phyloP scores from a whole-genome alignment of 2,888 invertebrate species.

The Brassicogethes aeneus region DNA sequence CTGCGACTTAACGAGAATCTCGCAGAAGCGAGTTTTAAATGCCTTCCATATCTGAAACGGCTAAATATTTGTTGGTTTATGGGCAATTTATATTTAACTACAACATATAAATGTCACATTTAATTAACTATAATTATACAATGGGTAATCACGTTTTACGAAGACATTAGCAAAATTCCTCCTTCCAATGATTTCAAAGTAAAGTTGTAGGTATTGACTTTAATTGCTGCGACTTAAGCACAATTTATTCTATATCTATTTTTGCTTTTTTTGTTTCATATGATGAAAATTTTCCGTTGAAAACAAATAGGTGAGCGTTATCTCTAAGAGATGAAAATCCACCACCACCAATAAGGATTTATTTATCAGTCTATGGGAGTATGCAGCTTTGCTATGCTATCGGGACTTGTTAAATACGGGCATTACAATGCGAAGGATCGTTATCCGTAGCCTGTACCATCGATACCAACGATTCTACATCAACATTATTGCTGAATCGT shows the following conservation, averaged over 20 bases:
- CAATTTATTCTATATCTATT: no score
- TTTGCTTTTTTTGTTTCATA: no score
- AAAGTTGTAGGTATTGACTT: no score
- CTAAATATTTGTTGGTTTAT: constrained; percentile 1
- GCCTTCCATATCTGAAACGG: background rate
- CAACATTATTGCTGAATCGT: constrained; percentile 42
- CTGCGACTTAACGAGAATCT: no score
- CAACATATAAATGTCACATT: background rate
- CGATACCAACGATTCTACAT: constrained; percentile 40
- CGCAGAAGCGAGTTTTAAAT: background rate
- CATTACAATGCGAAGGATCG: constrained; percentile 42
- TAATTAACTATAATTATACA: constrained; percentile 2
- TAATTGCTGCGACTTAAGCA: no score
- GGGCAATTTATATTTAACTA: background rate
- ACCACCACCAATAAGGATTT: constrained; percentile 36
- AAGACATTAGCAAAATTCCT: no score
- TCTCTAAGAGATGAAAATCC: constrained; percentile 32
- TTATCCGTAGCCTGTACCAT: constrained; percentile 39
- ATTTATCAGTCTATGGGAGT: constrained; percentile 32
- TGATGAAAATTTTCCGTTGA: no score
- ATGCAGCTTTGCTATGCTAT: constrained; percentile 29
- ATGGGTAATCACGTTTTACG: no score
- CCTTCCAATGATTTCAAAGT: no score
- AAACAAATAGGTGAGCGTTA: constrained; percentile 36
- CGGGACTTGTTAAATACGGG: constrained; percentile 40